Base-by-base conservation (phyloP, 2,797 vertebrate species). In the Periophthalmus magnuspinnatus region DNA sequence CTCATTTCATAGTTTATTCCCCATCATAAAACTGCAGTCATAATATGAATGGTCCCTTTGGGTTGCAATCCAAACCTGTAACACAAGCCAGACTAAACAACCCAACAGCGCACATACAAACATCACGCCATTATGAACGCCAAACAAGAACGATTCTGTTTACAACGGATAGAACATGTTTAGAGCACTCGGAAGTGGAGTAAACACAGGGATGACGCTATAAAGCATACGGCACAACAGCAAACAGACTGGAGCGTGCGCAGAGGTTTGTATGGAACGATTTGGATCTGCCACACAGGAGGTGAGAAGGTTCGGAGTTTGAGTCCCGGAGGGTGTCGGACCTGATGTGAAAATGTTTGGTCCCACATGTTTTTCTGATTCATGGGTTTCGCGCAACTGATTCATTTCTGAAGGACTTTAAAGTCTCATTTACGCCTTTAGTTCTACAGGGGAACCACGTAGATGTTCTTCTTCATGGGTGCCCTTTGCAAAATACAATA, bases 101-200 rank as follows among this genome's bases (percentile, higher is more conserved):
- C 21, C 38, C 61, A 14, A 45, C 38, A 69, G 65, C 28, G 22
- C 34, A 75, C 81, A 77, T 66, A 75, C 71, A 83, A 82, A 80
- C 74, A 81, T 33, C 67, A 71, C 58, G 67, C 59, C 79, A 64
- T 80, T 74, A 73, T 75, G 65, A 79, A 80, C 59, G 71, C 80
- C 72, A 86, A 89, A 88, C 85, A 90, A 73, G 52, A 21, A 52
- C 78, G 76, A 85, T 86, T 83, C 70, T 89, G 88, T 90, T 90
- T 90, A 87, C 75, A 76, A 68, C 69, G 80, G 78, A 87, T 89
- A 78, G 68, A 77, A 74, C 58, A 67, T 86, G 84, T 86, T 85
- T 86, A 84, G 71, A 90, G 77, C 84, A 78, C 54, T 68, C 77
- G 72, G 73, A 84, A 88, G 69, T 80, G 80, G 71, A 65, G 67